Evolutionary conservation across 2,113 vertebrate species (phyloP), one percentile per base, ranked within the genome.

Genomic region (Esox niger): DNA sequence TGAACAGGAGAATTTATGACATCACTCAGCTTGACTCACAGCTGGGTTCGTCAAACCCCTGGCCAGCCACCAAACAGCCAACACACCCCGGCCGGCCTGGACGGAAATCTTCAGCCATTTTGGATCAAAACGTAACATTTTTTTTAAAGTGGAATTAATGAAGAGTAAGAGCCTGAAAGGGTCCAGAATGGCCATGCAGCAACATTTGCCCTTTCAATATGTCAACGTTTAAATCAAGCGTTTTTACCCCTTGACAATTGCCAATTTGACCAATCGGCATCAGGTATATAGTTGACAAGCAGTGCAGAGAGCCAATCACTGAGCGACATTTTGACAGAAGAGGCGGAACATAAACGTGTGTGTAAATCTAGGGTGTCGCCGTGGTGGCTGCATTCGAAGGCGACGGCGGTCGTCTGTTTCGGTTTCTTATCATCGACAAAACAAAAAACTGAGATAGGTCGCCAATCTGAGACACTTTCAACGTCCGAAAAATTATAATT

Each of bases 361-460:
- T 11, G 8, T 10, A 59, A 43, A 20, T 2, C 31, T 79, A 89
- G 91, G 91, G 91, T 91, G 90, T 92, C 89, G 89, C 88, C 90
- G 83, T 32, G 76, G 85, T 77, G 86, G 88, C 84, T 90, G 86
- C 79, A 88, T 92, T 90, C 86, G 89, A 90, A 93, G 91, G 90
- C 91, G 91, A 89, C 91, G 88, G 91, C 83, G 88, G 90, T 90
- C 88, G 90, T 91, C 90, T 85, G 7, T 82, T 85, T 90, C 78
- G 74, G 81, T 64, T 62, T 56, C 59, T 81, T 78, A 85, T 82
- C 79, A 81, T 64, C 61, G 25, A 21, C 69, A 55, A 73, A 58
- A 69, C 46, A 47, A 72, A 75, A 67, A 71, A 66, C 55, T 60
- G 54, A 52, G 1, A 66, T 10, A 62, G 72, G 69, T 75, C n/a